Base-by-base conservation (phyloP, 1,140 invertebrate species). In the Gryon sp. region DNA sequence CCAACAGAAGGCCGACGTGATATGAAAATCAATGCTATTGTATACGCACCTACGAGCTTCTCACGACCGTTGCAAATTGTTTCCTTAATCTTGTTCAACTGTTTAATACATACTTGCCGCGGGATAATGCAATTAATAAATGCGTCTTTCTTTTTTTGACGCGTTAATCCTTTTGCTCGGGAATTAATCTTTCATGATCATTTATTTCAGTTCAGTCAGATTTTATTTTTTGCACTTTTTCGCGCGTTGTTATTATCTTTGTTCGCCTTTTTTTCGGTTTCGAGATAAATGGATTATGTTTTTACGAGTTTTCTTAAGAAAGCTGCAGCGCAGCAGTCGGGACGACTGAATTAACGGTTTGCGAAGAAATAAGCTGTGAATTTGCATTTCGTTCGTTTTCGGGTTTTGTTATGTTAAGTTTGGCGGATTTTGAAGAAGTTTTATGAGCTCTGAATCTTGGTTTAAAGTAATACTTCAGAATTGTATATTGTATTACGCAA, bases 51-150 rank as follows among this genome's bases (percentile, higher is more conserved):
- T 68, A 68, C 72, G 62, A 38, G 28, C 9, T 68, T 68, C 63
- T 22, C 62, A 75, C 72, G 62, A 32, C 22, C 53, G 16, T 34
- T 22, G 20, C 5, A 4, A 16, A 66, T 59, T 40, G 45, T 59
- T 66, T 75, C 53, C 60, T 62, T 55, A 62, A 62, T 62, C 40
- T 50, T 15, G 38, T 28, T 43, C 32, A 62, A 26, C 38, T 48
- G 48, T 53, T 74, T 57, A 62, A 75, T 68, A 52, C 55, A 48
- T 68, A 24, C 24, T 48, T 22, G 30, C 28, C 11, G 5, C 12
- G 3, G 1, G 20, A 66, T 75, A 62, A 55, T 53, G 20, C 34
- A 68, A 75, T 66, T 75, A 75, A 75, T 66, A 45, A n/a, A 55
- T 41, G 20, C 30, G 38, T 38, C 19, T 26, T 14, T 52, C 45